A percentile compares a stretch with the other conserved stretches of the same genome.
These are phyloP conservation scores for Magallana gigas DNA, from an alignment of 1,140 invertebrate species.

Conservation along the genomic window DNA sequence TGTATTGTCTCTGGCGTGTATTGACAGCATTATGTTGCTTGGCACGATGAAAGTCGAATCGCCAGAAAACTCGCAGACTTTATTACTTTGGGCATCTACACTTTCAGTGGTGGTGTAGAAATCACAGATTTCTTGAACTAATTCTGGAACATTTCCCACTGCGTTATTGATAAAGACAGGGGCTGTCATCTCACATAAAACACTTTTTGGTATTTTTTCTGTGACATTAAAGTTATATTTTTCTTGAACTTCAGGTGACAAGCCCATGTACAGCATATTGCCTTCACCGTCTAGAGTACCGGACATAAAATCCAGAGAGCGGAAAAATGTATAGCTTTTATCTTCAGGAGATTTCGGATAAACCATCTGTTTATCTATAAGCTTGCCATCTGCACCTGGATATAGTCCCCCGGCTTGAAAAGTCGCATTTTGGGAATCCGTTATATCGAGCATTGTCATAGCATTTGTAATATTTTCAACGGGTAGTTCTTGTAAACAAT, in stretches of 20 bases:
- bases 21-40: conserved; percentile 44
- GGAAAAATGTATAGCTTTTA: conserved; percentile 42
- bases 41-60: conserved; percentile 60
- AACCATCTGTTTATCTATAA: conserved; percentile 46
- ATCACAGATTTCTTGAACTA: conserved; percentile 55
- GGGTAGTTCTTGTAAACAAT: neutral
- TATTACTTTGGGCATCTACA: conserved; percentile 49
- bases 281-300: conserved; percentile 60
- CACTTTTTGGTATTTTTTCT: conserved; percentile 54
- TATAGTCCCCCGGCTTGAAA: neutral
- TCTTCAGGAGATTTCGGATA: neutral
- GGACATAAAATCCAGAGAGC: conserved; percentile 57
- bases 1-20: conserved; percentile 42
- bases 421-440: neutral
- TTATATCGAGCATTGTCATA: neutral
- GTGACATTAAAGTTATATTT: conserved; percentile 46
- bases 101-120: conserved; percentile 36
- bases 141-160: conserved; percentile 3
- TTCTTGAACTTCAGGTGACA: conserved; percentile 45
- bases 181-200: conserved; percentile 53
- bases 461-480: conserved; percentile 16
- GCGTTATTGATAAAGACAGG: conserved; percentile 49
- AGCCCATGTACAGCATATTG: conserved; percentile 48
- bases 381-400: conserved; percentile 58
- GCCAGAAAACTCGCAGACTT: conserved; percentile 54